phyloP scores from a whole-genome alignment of 2,797 vertebrate genomes.

The Bryconaethiops microstoma region DNA sequence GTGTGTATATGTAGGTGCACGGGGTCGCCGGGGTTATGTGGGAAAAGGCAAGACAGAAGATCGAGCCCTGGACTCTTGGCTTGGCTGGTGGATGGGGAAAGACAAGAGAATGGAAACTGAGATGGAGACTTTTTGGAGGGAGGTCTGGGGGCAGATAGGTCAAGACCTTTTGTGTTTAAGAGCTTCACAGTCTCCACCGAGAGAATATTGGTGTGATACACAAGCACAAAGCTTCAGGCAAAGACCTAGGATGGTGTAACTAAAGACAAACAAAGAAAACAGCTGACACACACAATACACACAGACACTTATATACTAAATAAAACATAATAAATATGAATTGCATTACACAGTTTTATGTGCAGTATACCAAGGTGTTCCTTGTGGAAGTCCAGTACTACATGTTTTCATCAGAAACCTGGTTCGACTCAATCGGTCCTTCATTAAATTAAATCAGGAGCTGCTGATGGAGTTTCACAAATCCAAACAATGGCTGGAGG shows the following conservation, averaged over 20 bases:
- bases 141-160: not conserved
- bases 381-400: no score
- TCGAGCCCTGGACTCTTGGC: conserved; percentile 60
- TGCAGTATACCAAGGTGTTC: no score
- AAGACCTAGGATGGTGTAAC: conserved; percentile 45
- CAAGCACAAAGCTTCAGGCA: conserved; percentile 59
- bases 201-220: conserved; percentile 52
- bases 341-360: no score
- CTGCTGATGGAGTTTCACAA: no score
- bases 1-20: not conserved
- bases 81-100: conserved; percentile 43
- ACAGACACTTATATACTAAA: conserved; percentile 2
- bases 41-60: conserved; percentile 50
- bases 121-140: conserved; percentile 29
- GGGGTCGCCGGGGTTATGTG: conserved; percentile 44
- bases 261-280: conserved; percentile 54
- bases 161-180: conserved; percentile 24
- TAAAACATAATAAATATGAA: no score
- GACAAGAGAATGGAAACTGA: conserved; percentile 34
- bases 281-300: conserved; percentile 63
- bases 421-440: no score
- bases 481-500: no score
- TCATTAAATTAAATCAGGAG: no score
- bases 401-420: no score
- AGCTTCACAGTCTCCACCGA: conserved; percentile 28